Evolutionary conservation across 2,888 invertebrate species (phyloP), one percentile per base, ranked within the genome.

Genomic region (Netelia inedita): DNA sequence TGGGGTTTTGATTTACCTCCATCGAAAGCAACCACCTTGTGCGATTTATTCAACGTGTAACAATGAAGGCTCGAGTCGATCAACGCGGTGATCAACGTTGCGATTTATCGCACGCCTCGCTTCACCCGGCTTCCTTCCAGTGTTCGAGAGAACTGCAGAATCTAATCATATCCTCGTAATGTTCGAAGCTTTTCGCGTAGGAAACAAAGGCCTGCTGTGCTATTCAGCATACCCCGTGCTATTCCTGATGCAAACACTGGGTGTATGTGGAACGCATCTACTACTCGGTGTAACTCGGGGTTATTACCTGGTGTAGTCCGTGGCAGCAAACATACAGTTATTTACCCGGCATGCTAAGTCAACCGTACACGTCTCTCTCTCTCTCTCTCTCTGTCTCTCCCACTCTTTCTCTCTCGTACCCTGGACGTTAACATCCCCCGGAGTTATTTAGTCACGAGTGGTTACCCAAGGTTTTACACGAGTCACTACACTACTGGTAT

Each of bases 1-100:
- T 85, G 84, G 82, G 81, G 75, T 85, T 85, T 87, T 85, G 85
- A 85, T 87, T 87, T 80, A 82, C 85, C 78, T 87, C 79, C n/a
- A 78, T 63, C 41, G 35, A 57, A 57, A 19, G 43, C 61, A 55
- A 55, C 55, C 55, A 55, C 16, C 14, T 23, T 46, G 23, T 8
- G 19, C 72, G 43, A 28, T 16, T 8, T 19, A 65, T 35, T 55
- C 46, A 43, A 46, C 63, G 74, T 21, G 65, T 53, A 79, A 83
- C 74, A 79, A 83, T 79, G 75, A 81, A 69, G 23, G 19, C 19
- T 19, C 75, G 50, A 80, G 43, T 57, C 69, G 55, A 74, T 69
- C 50, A 74, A 71, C 53, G 55, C 69, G 43, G 46, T 46, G 55
- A 82, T 83, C 79, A 63, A 83, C 74, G 43, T 57, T 79, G 11